Conservation (phyloP, 2,888 invertebrate genomes). For the Unio pictorum region DNA sequence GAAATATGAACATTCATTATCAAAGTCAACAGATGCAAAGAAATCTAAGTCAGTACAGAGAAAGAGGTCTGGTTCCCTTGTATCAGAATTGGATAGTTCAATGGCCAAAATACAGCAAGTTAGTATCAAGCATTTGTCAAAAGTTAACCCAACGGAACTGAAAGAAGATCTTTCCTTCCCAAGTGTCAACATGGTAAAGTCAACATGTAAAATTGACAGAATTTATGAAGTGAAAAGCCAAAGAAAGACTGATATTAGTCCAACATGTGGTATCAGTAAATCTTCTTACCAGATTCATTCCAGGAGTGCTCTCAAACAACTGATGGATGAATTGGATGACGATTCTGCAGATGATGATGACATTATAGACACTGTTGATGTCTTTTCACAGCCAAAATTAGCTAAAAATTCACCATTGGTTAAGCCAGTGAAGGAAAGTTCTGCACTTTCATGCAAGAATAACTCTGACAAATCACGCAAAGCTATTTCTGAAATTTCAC, state of each 20-base stretch:
- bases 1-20: too few species aligned
- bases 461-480: too few species aligned
- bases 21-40: too few species aligned
- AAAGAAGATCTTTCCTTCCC: conserved; percentile 24
- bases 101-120: too few species aligned
- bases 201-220: too few species aligned
- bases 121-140: conserved; percentile 10
- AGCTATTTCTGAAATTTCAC: conserved; percentile 12
- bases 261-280: conserved; percentile 17
- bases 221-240: too few species aligned
- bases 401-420: too few species aligned
- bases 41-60: too few species aligned
- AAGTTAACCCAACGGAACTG: conserved; percentile 23
- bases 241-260: conserved; percentile 9
- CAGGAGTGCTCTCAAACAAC: conserved; percentile 24
- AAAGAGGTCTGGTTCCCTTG: too few species aligned
- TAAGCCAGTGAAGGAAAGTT: too few species aligned
- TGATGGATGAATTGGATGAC: conserved; percentile 26
- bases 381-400: conserved; percentile 18
- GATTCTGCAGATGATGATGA: conserved; percentile 25
- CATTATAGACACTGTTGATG: conserved; percentile 19
- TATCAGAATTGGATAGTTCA: too few species aligned
- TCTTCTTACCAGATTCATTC: conserved; percentile 18
- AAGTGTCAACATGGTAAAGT: conserved; percentile 4
- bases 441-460: too few species aligned